Evolutionary conservation across 2,113 vertebrate genomes (phyloP).

Genomic region (Micronycteris hirsuta): DNA sequence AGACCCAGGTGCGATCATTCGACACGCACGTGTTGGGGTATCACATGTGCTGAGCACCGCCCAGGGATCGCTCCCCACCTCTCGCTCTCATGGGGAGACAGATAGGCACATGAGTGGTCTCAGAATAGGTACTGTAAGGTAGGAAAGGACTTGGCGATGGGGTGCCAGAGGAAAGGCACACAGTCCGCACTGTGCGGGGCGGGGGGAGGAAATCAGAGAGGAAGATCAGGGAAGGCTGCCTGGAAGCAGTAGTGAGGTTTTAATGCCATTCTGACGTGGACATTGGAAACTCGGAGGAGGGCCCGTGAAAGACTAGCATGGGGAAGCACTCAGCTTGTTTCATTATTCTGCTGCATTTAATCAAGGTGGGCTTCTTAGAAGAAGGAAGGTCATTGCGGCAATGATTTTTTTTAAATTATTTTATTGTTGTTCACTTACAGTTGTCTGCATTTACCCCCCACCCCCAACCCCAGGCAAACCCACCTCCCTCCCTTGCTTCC

Average conservation of each 20-base stretch:
- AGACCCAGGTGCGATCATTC: background rate
- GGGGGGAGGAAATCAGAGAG: no score
- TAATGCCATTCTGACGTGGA: background rate
- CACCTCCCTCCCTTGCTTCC: no score
- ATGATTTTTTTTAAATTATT: no score
- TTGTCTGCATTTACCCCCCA: no score
- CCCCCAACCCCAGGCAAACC: no score
- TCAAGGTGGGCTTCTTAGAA: background rate
- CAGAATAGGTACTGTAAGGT: accelerated
- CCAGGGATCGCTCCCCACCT: background rate
- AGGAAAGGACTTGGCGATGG: background rate
- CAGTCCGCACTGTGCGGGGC: accelerated
- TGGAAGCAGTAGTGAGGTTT: background rate
- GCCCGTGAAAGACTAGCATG: accelerated
- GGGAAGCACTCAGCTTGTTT: background rate
- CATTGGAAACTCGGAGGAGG: background rate
- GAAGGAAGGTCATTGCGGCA: background rate
- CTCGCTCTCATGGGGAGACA: background rate
- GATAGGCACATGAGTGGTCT: background rate
- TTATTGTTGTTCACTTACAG: no score
- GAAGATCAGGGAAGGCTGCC: background rate
- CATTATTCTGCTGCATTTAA: background rate
- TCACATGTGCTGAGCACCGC: accelerated
- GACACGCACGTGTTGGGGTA: background rate
- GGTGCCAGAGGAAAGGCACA: background rate